Percentiles rank a stretch among this genome's conserved stretches.
phyloP scores from a whole-genome alignment of 2,888 invertebrate genomes.

The Pelosia muscerda region DNA sequence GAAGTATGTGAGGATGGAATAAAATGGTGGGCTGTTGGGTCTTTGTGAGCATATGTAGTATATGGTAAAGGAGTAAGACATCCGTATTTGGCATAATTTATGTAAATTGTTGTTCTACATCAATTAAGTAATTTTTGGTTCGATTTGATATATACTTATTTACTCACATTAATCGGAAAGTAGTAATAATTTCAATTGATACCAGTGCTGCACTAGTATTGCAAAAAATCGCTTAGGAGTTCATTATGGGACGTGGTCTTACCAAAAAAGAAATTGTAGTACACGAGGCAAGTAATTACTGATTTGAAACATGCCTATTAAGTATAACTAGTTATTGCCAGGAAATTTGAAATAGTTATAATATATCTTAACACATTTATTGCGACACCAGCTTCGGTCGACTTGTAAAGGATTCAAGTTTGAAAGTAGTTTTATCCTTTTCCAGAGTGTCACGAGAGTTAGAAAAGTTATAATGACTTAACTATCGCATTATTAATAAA shows the following conservation, averaged over 20 bases:
- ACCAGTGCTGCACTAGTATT: slow-evolving; percentile 44
- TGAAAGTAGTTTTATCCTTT: background rate
- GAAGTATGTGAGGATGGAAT: too few species aligned
- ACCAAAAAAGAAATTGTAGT: slow-evolving; percentile 39
- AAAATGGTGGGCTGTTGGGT: too few species aligned
- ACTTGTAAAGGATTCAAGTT: background rate
- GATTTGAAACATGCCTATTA: slow-evolving; percentile 32
- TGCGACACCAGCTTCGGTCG: slow-evolving; percentile 11
- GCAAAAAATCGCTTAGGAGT: slow-evolving; percentile 42
- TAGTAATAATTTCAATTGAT: slow-evolving; percentile 47
- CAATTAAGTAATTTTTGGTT: too few species aligned
- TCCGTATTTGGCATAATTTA: too few species aligned
- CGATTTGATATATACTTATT: slow-evolving; percentile 25
- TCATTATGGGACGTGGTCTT: slow-evolving; percentile 31
- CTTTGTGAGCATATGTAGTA: too few species aligned
- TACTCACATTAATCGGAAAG: slow-evolving; percentile 41
- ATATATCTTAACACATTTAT: slow-evolving; percentile 44
- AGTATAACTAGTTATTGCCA: slow-evolving; percentile 23
- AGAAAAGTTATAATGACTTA: background rate
- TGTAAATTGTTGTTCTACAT: too few species aligned
- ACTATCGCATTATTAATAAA: background rate
- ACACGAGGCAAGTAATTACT: slow-evolving; percentile 40
- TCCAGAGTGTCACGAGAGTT: background rate
- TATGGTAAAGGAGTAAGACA: too few species aligned
- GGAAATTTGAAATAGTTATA: slow-evolving; percentile 20